Evolutionary conservation across 2,888 invertebrate genomes (phyloP).

Genomic region (Falcaria lacertinaria): DNA sequence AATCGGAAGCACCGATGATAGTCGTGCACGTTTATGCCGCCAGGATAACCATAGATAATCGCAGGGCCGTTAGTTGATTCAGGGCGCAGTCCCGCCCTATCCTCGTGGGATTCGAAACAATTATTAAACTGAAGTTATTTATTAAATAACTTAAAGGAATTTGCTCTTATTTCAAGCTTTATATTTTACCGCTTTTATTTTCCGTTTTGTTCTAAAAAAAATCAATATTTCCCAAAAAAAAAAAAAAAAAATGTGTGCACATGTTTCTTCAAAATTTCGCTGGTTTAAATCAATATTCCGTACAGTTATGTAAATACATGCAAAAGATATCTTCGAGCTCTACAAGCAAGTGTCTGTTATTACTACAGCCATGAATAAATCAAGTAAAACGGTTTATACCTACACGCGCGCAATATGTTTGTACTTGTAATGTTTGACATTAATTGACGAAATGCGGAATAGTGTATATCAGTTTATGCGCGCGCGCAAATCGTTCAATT

Average conservation of each 20-base stretch:
- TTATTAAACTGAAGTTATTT: background rate
- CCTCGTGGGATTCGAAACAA: constrained; percentile 3
- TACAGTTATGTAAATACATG: constrained; percentile 12
- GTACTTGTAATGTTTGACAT: constrained; percentile 53
- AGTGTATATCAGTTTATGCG: constrained; percentile 39
- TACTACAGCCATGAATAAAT: constrained; percentile 31
- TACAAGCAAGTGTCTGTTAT: constrained; percentile 24
- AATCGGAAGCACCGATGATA: constrained; percentile 63
- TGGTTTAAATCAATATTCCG: too few species aligned
- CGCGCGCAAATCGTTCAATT: constrained; percentile 60
- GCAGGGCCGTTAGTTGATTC: constrained; percentile 52
- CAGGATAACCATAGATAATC: constrained; percentile 62
- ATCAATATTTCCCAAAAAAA: too few species aligned
- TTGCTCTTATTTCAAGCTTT: too few species aligned
- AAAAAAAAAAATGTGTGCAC: too few species aligned
- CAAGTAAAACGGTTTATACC: constrained; percentile 28
- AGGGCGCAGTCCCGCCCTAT: constrained; percentile 45
- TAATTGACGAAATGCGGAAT: constrained; percentile 62
- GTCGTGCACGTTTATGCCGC: constrained; percentile 52
- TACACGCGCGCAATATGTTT: constrained; percentile 43
- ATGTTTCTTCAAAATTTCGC: too few species aligned
- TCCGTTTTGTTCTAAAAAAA: too few species aligned
- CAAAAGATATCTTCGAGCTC: constrained; percentile 15
- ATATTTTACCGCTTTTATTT: too few species aligned
- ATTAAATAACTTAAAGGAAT: too few species aligned